Conservation (phyloP, 2,888 invertebrate species). For the Machimus rusticus region DNA sequence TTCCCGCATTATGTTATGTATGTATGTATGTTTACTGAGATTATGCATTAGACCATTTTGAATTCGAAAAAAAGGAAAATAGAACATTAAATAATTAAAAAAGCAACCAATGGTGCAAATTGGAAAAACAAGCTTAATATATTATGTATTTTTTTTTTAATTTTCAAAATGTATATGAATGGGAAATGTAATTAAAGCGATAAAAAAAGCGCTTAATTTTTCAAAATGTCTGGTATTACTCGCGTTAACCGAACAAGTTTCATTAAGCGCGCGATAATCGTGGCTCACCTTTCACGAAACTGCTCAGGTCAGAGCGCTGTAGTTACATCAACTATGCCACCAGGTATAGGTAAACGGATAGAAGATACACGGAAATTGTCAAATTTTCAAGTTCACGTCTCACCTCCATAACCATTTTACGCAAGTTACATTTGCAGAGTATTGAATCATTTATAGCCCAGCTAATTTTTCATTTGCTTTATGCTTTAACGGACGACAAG, state of each 20-base stretch:
- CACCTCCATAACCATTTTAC: neutral
- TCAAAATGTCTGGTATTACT: neutral
- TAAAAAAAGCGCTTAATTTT: neutral
- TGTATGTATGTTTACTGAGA: neutral
- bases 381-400: neutral
- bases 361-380: neutral
- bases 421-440: neutral
- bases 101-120: neutral
- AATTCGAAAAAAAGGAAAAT: neutral
- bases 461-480: neutral
- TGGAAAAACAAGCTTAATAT: neutral
- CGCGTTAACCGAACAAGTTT: neutral
- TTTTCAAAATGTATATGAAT: neutral
- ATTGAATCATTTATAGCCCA: neutral
- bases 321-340: neutral
- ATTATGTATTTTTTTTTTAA: neutral
- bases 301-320: neutral
- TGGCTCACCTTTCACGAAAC: neutral
- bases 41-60: neutral
- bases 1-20: too few relatives aligned
- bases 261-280: neutral
- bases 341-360: neutral
- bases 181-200: neutral
- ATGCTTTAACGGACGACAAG: neutral
- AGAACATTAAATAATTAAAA: neutral